Evolutionary conservation across 1,140 invertebrate genomes (phyloP).

Genomic region (Ganaspis sp.): DNA sequence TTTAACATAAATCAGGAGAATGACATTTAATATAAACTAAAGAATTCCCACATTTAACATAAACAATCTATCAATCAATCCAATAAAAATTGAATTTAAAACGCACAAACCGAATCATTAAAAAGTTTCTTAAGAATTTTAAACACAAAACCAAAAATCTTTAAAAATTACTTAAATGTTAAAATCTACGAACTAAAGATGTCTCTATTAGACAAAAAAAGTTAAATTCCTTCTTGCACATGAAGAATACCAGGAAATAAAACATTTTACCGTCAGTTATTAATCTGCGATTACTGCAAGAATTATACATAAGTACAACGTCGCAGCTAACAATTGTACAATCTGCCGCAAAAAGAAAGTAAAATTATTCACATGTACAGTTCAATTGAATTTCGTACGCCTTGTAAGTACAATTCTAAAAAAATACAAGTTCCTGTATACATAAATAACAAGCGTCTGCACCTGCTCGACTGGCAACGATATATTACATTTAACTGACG

Average conservation of each 20-base stretch:
- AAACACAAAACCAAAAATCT: too few relatives aligned
- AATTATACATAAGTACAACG: slow-evolving; percentile 8
- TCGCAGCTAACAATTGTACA: slow-evolving; percentile 9
- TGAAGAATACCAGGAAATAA: background rate
- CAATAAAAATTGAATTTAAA: too few relatives aligned
- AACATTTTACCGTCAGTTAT: background rate
- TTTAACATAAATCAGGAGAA: too few relatives aligned
- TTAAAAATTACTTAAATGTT: too few relatives aligned
- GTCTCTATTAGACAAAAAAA: too few relatives aligned
- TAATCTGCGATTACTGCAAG: background rate
- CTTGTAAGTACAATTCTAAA: slow-evolving; percentile 14
- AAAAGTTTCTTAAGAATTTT: too few relatives aligned
- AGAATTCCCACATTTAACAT: too few relatives aligned
- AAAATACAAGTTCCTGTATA: slow-evolving; percentile 9
- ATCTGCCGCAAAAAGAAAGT: background rate
- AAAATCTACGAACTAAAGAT: too few relatives aligned
- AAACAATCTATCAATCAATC: too few relatives aligned
- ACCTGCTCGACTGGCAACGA: slow-evolving; percentile 15
- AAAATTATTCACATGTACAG: slow-evolving; percentile 1
- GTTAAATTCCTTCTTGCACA: too few relatives aligned
- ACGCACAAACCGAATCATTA: too few relatives aligned
- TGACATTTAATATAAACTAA: too few relatives aligned
- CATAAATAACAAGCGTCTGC: slow-evolving; percentile 3
- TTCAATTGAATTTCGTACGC: background rate
- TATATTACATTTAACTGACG: background rate